Base-by-base conservation (phyloP, 2,797 vertebrate species). In the Pelodytes ibericus region DNA sequence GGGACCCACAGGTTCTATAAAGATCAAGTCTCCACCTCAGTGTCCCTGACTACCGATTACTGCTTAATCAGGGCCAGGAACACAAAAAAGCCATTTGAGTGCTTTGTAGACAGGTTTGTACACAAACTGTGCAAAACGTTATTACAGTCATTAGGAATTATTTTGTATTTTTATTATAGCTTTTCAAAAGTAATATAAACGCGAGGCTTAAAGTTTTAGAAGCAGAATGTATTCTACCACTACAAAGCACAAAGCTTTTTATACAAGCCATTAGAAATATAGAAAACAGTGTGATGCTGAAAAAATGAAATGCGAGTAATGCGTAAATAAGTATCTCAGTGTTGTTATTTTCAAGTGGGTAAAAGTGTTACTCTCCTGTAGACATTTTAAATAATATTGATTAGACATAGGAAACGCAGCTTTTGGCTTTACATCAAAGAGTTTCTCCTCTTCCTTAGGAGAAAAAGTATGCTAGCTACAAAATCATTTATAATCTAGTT, bases 401-500 rank as follows among this genome's bases (percentile, higher is more conserved):
- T 77, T 77, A 64, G 31, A 31, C 49, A 71, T 31, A 49, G 49
- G 59, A 61, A 51, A 68, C 13, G 27, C 41, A 29, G 64, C 73
- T 68, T 75, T 75, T 51, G 44, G 59, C 66, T 77, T 71, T 57
- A 77, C 74, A 77, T 77, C 74, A 77, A 77, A 77, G 74, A 31
- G 13, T 71, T 75, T 39, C 53, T 30, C 66, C n/a, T 68, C 72
- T 63, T 49, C 26, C 66, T 67, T 53, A 31, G 58, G 27, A 25
- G 39, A 29, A 61, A 29, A 53, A 57, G 20, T 77, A 33, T 57
- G 36, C 64, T 30, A n/a, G 30, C 66, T 70, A 41, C 20, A 63
- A 71, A 39, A 27, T 39, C 57, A 31, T 77, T 64, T 64, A 64
- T 64, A 77, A 57, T 65, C 60, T 51, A 63, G 47, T 31, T 26